Percentiles rank a stretch among this genome's conserved stretches.
These are phyloP conservation scores for Platichthys flesus DNA, from an alignment of 2,113 vertebrate genomes.

Conservation along the genomic window DNA sequence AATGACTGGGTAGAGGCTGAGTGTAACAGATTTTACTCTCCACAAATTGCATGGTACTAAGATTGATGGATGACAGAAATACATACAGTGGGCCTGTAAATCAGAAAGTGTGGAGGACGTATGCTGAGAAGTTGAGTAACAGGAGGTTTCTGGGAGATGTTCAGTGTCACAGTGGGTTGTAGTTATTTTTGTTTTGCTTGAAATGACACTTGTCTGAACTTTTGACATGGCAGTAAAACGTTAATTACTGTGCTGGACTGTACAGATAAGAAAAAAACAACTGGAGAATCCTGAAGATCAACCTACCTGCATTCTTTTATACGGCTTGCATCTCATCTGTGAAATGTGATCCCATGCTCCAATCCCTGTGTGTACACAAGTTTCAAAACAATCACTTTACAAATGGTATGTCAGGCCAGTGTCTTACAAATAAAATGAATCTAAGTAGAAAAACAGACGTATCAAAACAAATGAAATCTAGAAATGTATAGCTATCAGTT, in stretches of 20 bases:
- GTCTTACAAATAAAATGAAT: not conserved
- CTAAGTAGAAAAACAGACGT: not conserved
- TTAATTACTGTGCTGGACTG: not conserved
- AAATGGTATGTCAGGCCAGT: not conserved
- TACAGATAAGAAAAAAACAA: not conserved
- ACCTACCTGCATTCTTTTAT: constrained; percentile 95
- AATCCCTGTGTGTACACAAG: constrained; percentile 82
- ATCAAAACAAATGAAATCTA: not conserved
- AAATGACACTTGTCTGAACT: constrained; percentile 8
- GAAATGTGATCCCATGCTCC: constrained; percentile 94
- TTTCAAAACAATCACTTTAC: not conserved
- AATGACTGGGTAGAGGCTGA: constrained; percentile 59
- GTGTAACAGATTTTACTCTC: constrained; percentile 58
- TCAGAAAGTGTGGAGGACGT: constrained; percentile 41
- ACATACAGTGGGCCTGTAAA: constrained; percentile 59
- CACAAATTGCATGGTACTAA: constrained; percentile 61
- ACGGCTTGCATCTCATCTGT: constrained; percentile 90
- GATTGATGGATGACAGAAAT: constrained; percentile 71
- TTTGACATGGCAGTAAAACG: not conserved
- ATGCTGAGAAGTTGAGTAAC: constrained; percentile 26
- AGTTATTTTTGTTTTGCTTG: constrained; percentile 1
- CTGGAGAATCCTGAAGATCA: not conserved
- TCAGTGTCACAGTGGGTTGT: not conserved
- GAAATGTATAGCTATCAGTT: not conserved
- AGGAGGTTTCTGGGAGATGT: constrained; percentile 22